phyloP scores from a whole-genome alignment of 2,113 vertebrate genomes.

The Psittacara wagleri region DNA sequence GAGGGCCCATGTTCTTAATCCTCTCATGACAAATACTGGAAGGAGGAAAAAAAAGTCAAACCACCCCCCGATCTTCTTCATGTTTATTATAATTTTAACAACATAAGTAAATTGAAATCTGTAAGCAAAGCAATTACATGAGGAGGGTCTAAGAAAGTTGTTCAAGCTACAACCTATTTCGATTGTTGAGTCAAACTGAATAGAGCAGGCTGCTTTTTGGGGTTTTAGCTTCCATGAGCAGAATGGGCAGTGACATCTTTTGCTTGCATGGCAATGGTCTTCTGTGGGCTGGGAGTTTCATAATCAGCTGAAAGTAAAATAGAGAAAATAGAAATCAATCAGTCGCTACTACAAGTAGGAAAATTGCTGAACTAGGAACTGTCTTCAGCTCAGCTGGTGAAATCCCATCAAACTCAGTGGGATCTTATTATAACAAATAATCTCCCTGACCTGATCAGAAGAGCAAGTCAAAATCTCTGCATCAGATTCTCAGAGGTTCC shows the following conservation, averaged over 20 bases:
- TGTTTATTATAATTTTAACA: slow-evolving; percentile 45
- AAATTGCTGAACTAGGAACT: not conserved
- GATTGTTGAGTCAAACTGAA: slow-evolving; percentile 53
- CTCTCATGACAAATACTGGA: not conserved
- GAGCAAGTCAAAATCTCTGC: not conserved
- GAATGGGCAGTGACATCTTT: slow-evolving; percentile 24
- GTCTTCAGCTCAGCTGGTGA: not conserved
- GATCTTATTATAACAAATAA: not conserved
- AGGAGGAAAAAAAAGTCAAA: not conserved
- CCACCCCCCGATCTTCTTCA: not conserved
- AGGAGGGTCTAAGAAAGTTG: slow-evolving; percentile 44
- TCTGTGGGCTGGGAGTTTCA: slow-evolving; percentile 26
- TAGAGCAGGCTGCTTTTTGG: slow-evolving; percentile 44
- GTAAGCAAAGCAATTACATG: slow-evolving; percentile 69
- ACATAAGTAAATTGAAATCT: slow-evolving; percentile 40
- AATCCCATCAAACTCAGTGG: not conserved
- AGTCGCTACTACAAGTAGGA: not conserved
- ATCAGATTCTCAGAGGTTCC: not conserved
- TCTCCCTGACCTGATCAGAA: not conserved
- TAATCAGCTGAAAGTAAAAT: slow-evolving; percentile 68
- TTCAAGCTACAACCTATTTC: slow-evolving; percentile 69
- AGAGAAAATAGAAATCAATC: not conserved
- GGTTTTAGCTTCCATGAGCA: slow-evolving; percentile 41
- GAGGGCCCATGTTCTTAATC: not conserved
- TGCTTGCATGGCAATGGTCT: slow-evolving; percentile 24